Base-by-base conservation (phyloP, 2,888 invertebrate genomes). In the Acronicta alni region DNA sequence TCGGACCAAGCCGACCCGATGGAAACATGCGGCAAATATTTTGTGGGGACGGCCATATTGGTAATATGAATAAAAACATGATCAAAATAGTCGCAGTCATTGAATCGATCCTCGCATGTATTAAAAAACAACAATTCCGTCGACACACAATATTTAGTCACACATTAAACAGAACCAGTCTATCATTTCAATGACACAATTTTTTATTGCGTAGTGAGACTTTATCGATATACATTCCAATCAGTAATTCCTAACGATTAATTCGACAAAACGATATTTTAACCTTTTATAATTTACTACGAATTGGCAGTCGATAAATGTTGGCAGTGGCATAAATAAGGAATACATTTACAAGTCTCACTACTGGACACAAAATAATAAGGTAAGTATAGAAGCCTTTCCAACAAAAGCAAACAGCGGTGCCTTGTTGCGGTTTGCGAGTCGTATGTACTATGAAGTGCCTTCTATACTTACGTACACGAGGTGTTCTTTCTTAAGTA, bases 1-100 rank as follows among this genome's bases (percentile, higher is more conserved):
- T 83, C 87, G 84, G 71, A 8, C 57, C 68, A 42, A 42, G 70
- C 75, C 79, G 77, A 82, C 73, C 79, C 74, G 72, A 75, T 79
- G 81, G 72, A 67, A 77, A 78, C 76, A 63, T 77, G 82, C 77
- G 72, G 74, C 68, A 62, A 74, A 80, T 73, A 80, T 78, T 78
- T 72, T 75, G 78, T 74, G 67, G 73, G 75, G 77, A 79, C 81
- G 74, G 72, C 63, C 65, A 68, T 64, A 59, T 74, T 51, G 18
- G 4, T 57, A 37, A 47, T 56, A 59, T 47, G 12, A 46, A 54
- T 49, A 49, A 54, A 60, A 57, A 61, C 18, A 38, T 39, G 17
- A 54, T 54, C 16, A 42, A 69, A 57, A 47, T 45, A 59, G 43
- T 55, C 42, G 52, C 72, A 63, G 39, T 56, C 53, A 46, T 20